Base-by-base conservation (phyloP, 2,113 vertebrate species). In the Morone chrysops region DNA sequence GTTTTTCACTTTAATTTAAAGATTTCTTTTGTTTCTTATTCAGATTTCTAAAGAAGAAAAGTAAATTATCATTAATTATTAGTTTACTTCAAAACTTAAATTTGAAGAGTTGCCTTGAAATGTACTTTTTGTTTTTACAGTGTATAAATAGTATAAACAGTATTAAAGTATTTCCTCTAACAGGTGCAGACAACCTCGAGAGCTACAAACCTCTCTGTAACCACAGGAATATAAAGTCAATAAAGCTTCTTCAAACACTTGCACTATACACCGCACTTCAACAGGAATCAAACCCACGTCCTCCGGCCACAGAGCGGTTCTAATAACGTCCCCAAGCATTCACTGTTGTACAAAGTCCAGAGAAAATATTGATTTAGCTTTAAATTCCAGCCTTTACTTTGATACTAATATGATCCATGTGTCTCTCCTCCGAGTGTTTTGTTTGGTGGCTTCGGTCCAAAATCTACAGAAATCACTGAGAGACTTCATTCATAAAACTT, bases 271-370 rank as follows among this genome's bases (percentile, higher is more conserved):
- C 31, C 31, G 9, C 61, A 54, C 17, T 22, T n/a, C 22, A 22
- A 31, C 67, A 72, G 60, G 68, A 83, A 47, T 36, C 61, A 22
- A 78, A 73, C 17, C 75, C 81, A 83, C 81, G 61, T 73, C 81
- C 75, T 83, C 45, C 9, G 17, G 18, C 77, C 22, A 6, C 78
- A 57, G 13, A 8, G 1, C 13, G 18, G n/a, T 40, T 81, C 16
- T 47, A 81, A 38, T 73, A 40, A 73, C 1, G 22, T 11, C 48
- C 9, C 12, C 5, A 12, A 17, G 6, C 50, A 25, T 70, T 63
- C 70, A 70, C 11, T 12, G 45, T 12, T 47, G 45, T 11, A 16
- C 13, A 6, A 45, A 3, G 41, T 51, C 53, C 68, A 67, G 7
- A 13, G n/a, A 63, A 75, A 75, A 75, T n/a, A 18, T 75, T 17